Evolutionary conservation across 1,140 invertebrate genomes (phyloP).

Genomic region (Papilio xuthus): DNA sequence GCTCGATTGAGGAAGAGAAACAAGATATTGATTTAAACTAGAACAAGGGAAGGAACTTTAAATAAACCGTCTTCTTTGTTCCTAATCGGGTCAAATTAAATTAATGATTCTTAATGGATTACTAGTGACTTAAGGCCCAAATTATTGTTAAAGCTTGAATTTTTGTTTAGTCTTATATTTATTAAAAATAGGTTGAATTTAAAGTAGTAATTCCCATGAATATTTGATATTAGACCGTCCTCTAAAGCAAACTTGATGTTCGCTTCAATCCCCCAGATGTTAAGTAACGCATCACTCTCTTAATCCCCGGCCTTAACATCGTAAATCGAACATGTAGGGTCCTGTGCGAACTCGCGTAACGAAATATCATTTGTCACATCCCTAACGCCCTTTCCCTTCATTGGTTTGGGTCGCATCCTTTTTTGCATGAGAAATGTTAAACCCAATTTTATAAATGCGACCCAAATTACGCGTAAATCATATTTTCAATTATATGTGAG

Average conservation of each 20-base stretch:
- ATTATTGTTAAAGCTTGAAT: too few species aligned
- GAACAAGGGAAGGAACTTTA: too few species aligned
- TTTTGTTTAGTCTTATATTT: too few species aligned
- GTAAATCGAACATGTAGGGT: conserved; percentile 2
- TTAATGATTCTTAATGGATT: too few species aligned
- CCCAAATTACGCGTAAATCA: conserved; percentile 10
- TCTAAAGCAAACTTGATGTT: conserved; percentile 1
- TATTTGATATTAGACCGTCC: background rate
- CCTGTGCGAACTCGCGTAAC: background rate
- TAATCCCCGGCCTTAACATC: background rate
- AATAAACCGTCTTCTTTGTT: too few species aligned
- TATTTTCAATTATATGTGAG: background rate
- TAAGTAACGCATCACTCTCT: conserved; percentile 2
- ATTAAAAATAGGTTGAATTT: background rate
- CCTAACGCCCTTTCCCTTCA: conserved; percentile 2
- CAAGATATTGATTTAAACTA: too few species aligned
- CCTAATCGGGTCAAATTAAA: too few species aligned
- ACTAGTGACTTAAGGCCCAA: too few species aligned
- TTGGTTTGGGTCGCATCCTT: background rate
- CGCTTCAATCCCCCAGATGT: background rate
- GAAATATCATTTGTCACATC: conserved; percentile 20
- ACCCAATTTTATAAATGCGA: conserved; percentile 7
- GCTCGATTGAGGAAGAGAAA: too few species aligned
- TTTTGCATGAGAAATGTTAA: conserved; percentile 8
- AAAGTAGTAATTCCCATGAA: conserved; percentile 13